These are phyloP conservation scores for Morone saxatilis DNA, from an alignment of 2,113 vertebrate species.

Conservation along the genomic window DNA sequence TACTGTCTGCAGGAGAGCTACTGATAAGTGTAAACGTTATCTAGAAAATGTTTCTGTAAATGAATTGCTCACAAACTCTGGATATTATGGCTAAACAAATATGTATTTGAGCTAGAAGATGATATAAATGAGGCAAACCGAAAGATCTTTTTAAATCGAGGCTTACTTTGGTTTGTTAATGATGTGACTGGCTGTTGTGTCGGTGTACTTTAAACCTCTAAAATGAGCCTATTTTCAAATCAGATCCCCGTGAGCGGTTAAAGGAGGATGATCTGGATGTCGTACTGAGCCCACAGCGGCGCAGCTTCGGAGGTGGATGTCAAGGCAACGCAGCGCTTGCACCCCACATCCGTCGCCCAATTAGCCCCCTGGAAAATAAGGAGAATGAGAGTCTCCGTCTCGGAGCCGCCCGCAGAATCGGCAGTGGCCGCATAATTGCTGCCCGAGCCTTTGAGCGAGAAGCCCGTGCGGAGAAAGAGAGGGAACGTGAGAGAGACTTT, in stretches of 20 bases:
- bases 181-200: background rate
- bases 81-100: too few species aligned
- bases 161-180: background rate
- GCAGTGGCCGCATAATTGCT: constrained; percentile 95
- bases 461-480: constrained; percentile 89
- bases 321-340: constrained; percentile 87
- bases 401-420: constrained; percentile 91
- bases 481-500: constrained; percentile 93
- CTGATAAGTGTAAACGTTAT: background rate
- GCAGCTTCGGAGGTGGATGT: constrained; percentile 98
- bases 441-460: constrained; percentile 93
- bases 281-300: constrained; percentile 94
- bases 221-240: background rate
- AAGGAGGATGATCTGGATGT: constrained; percentile 98
- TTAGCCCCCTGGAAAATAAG: constrained; percentile 94
- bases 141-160: background rate
- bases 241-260: constrained; percentile 95
- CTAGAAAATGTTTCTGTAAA: background rate
- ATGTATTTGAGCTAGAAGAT: too few species aligned
- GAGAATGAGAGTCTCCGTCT: constrained; percentile 92
- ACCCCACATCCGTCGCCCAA: constrained; percentile 86
- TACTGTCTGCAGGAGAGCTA: background rate
- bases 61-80: background rate
- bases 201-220: background rate
- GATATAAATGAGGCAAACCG: background rate